Evolutionary conservation across 2,113 vertebrate species (phyloP), one percentile per base, ranked within the genome.

Genomic region (Podilymbus podiceps): DNA sequence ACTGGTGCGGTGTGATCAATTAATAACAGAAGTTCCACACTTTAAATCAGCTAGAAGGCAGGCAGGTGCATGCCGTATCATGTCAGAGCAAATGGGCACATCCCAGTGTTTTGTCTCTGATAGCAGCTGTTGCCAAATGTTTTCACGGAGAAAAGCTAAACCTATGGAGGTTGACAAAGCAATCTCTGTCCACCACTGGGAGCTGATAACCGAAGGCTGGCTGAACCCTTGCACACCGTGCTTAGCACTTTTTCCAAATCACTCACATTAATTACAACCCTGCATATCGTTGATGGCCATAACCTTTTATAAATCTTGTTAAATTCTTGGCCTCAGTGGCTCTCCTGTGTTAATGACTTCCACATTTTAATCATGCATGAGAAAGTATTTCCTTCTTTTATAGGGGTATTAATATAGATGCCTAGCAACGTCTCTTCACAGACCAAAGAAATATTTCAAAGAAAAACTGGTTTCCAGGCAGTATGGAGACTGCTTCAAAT

Each of bases 301-400:
- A 90, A 72, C 27, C 25, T 80, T 85, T 68, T 38, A 78, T 56
- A 84, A 89, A n/a, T 78, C 88, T 69, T 49, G 35, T 81, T 91
- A 83, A 84, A 78, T 94, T 94, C 90, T 74, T 90, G 90, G 83
- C 93, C 76, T 81, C 56, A 15, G 2, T 46, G 30, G 25, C 83
- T 95, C 81, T 89, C 56, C 83, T 68, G 56, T 78, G 68, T 84
- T 92, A 96, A 94, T n/a, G 86, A 93, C 60, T 96, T 95, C 88
- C 96, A 96, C 62, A 68, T 86, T 95, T 80, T 68, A 92, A 84
- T 89, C 72, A 75, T 59, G 85, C 0, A 13, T 49, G 33, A 89
- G 73, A 81, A 90, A 94, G 63, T 52, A 93, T 78, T 92, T 96
- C 79, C 60, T 86, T 68, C 76, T 90, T 95, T 85, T 86, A 88